Conservation (phyloP, 2,797 vertebrate genomes). For the Lophius americanus region DNA sequence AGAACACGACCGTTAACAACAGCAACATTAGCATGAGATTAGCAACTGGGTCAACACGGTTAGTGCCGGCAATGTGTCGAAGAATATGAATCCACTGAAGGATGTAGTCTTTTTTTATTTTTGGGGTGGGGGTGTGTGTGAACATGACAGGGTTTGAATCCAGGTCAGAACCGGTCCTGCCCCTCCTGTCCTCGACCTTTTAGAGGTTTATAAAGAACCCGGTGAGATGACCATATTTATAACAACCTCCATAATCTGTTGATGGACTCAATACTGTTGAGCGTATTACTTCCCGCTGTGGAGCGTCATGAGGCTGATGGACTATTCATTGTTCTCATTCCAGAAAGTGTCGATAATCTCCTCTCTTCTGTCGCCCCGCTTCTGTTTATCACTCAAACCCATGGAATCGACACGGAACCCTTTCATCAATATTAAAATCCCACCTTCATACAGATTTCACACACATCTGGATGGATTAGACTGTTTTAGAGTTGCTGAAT, state of each 20-base stretch:
- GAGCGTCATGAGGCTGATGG: slow-evolving; percentile 11
- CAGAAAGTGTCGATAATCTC: slow-evolving; percentile 53
- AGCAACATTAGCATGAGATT: slow-evolving; percentile 43
- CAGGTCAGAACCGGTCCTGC: slow-evolving; percentile 57
- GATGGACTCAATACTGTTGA: slow-evolving; percentile 58
- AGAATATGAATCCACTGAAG: slow-evolving; percentile 18
- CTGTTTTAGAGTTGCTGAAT: slow-evolving; percentile 19
- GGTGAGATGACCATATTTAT: slow-evolving; percentile 19
- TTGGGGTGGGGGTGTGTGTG: slow-evolving; percentile 2
- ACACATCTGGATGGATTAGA: slow-evolving; percentile 19
- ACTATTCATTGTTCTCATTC: slow-evolving; percentile 46
- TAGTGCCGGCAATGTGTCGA: slow-evolving; percentile 32
- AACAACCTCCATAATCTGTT: slow-evolving; percentile 51
- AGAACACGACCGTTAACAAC: slow-evolving; percentile 41
- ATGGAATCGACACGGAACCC: slow-evolving; percentile 30
- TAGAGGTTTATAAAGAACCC: slow-evolving; percentile 13
- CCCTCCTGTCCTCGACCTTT: neutral
- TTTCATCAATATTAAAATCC: slow-evolving; percentile 31
- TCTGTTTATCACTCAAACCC: slow-evolving; percentile 38
- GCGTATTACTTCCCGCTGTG: slow-evolving; percentile 1
- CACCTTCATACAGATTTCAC: slow-evolving; percentile 19
- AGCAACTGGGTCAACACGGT: slow-evolving; percentile 57
- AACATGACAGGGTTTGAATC: slow-evolving; percentile 35
- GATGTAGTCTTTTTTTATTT: slow-evolving; percentile 10
- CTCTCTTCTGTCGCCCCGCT: slow-evolving; percentile 32